These are phyloP conservation scores for Apoda limacodes DNA, from an alignment of 2,888 invertebrate genomes.

Conservation along the genomic window DNA sequence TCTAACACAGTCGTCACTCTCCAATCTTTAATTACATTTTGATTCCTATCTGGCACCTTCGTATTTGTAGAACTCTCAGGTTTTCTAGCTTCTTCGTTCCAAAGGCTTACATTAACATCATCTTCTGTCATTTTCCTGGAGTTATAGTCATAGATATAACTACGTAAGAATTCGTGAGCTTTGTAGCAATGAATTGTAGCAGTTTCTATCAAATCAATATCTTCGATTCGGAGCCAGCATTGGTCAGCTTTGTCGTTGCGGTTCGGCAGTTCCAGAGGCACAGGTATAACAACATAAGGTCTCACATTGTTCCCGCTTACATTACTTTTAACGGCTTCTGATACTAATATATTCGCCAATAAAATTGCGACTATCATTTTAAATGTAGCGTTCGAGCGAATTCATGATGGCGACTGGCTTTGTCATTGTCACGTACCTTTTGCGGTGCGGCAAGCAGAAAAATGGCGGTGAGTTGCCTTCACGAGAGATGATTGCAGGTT, in stretches of 20 bases:
- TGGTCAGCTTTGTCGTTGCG: conserved; percentile 47
- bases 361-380: conserved; percentile 42
- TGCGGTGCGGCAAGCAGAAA: conserved; percentile 35
- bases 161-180: conserved; percentile 36
- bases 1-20: conserved; percentile 37
- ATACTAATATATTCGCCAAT: conserved; percentile 24
- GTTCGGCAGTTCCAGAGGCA: conserved; percentile 42
- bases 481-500: conserved; percentile 44
- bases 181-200: conserved; percentile 35
- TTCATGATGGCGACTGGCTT: conserved; percentile 43
- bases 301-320: conserved; percentile 25
- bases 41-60: conserved; percentile 21
- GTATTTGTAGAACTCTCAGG: conserved; percentile 19
- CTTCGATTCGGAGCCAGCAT: conserved; percentile 49
- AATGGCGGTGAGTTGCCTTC: conserved; percentile 41
- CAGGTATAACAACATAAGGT: conserved; percentile 31
- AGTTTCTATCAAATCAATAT: conserved; percentile 39
- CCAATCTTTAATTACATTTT: conserved; percentile 34
- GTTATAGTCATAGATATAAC: conserved; percentile 43
- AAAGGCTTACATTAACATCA: conserved; percentile 35
- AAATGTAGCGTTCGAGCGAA: conserved; percentile 37
- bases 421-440: neutral
- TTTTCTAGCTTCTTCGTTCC: conserved; percentile 33
- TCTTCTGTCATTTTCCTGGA: conserved; percentile 41
- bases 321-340: conserved; percentile 23